Evolutionary conservation across 2,113 vertebrate species (phyloP), one percentile per base, ranked within the genome.

Genomic region (Arvicanthis niloticus): DNA sequence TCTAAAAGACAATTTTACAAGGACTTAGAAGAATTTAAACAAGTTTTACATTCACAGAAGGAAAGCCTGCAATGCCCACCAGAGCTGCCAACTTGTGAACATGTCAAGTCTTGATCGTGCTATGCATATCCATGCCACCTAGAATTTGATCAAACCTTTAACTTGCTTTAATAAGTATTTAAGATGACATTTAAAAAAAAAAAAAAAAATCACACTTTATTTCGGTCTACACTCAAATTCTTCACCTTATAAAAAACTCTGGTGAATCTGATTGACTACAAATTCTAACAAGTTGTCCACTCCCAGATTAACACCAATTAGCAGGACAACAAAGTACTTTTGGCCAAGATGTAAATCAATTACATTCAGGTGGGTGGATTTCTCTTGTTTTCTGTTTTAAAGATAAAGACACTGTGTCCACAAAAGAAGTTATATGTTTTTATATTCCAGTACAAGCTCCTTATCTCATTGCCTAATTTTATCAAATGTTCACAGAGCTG

Each of bases 31-130:
- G 42, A 95, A 88, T 37, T 68, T 82, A 75, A 76, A 76, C 4
- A 17, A 88, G 58, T 60, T 96, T 78, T 78, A 53, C 58, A 58
- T 87, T 93, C 89, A 93, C 48, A 68, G 85, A 95, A 95, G 65
- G n/a, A 94, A 22, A 62, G 73, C 60, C 34, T 22, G 5, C 42
- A 94, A 26, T 13, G 42, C 42, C n/a, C 84, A 17, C 72, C 60
- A 84, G 0, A 77, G 65, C 81, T 86, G 90, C 77, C 82, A 92
- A 31, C 34, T 17, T 82, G 24, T 17, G 37, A 92, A 67, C 51
- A 51, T 78, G 53, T 86, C 81, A 93, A 86, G 7, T 51, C 77
- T 91, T 82, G 29, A 53, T 37, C 60, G 40, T 45, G 80, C 31
- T 72, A 40, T 31, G 51, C 7, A 53, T n/a, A 26, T 21, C 26